These are phyloP conservation scores for Amphipyra berbera DNA, from an alignment of 2,888 invertebrate genomes.

Conservation along the genomic window DNA sequence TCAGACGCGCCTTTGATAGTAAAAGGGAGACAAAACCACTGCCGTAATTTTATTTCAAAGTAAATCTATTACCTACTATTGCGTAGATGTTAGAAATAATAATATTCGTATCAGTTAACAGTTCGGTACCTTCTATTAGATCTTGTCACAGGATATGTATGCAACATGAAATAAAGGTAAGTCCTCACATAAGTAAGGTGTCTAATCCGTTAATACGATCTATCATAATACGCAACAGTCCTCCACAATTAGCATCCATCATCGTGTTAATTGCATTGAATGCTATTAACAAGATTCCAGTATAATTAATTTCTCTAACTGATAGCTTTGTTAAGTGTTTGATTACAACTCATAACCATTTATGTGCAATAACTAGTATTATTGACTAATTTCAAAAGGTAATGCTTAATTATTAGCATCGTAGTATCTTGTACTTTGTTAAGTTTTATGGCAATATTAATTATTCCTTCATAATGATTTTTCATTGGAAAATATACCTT, in stretches of 20 bases:
- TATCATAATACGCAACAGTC: slow-evolving; percentile 22
- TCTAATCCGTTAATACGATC: slow-evolving; percentile 23
- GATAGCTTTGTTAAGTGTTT: slow-evolving; percentile 41
- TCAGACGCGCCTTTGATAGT: too few relatives aligned
- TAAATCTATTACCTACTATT: too few relatives aligned
- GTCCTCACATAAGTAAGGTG: slow-evolving; percentile 6
- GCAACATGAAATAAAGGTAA: not conserved
- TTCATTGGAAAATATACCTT: slow-evolving; percentile 12
- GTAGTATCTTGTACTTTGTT: slow-evolving; percentile 11
- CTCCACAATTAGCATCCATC: slow-evolving; percentile 39
- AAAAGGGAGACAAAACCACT: too few relatives aligned
- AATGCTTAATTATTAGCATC: slow-evolving; percentile 12
- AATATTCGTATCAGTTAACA: too few relatives aligned
- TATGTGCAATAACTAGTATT: slow-evolving; percentile 28
- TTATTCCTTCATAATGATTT: slow-evolving; percentile 17
- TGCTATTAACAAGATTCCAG: slow-evolving; percentile 38
- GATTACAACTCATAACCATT: slow-evolving; percentile 27
- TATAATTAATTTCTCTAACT: slow-evolving; percentile 40
- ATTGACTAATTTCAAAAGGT: slow-evolving; percentile 15
- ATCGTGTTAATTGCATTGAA: slow-evolving; percentile 45
- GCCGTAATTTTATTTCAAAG: too few relatives aligned
- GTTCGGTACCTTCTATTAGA: too few relatives aligned
- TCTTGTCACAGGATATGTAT: not conserved
- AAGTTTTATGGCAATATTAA: slow-evolving; percentile 10
- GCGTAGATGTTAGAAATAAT: too few relatives aligned